Conservation (phyloP, 2,888 invertebrate species). For the Coelogynopora nodosa region DNA sequence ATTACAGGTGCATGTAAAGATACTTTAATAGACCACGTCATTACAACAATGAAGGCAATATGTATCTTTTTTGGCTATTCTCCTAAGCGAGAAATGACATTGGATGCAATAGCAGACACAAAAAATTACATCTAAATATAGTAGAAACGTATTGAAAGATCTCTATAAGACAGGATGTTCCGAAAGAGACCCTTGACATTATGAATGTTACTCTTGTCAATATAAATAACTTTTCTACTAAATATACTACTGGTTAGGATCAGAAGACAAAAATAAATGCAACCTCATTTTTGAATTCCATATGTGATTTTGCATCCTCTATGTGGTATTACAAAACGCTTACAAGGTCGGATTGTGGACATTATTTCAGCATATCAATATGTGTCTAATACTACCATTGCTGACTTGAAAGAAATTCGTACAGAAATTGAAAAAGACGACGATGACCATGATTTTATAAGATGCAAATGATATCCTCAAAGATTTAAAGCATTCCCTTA, state of each 20-base stretch:
- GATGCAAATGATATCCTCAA: no score
- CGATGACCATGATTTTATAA: no score
- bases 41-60: conserved; percentile 37
- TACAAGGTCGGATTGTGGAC: neutral
- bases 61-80: conserved; percentile 41
- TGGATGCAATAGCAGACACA: no score
- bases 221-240: neutral
- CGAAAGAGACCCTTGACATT: neutral
- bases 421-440: neutral
- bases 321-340: neutral
- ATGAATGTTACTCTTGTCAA: neutral
- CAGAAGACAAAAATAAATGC: neutral
- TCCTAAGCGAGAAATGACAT: no score
- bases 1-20: conserved; percentile 33
- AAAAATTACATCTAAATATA: no score
- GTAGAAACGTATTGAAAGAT: neutral
- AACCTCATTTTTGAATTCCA: neutral
- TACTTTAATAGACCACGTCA: conserved; percentile 36
- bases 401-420: neutral
- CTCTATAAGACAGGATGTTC: neutral
- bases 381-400: neutral
- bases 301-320: neutral
- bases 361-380: neutral
- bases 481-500: no score
- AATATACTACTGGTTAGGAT: neutral